Conservation (phyloP, 53 echinoderm and acorn worm genomes). For the Mesocentrotus franciscanus region DNA sequence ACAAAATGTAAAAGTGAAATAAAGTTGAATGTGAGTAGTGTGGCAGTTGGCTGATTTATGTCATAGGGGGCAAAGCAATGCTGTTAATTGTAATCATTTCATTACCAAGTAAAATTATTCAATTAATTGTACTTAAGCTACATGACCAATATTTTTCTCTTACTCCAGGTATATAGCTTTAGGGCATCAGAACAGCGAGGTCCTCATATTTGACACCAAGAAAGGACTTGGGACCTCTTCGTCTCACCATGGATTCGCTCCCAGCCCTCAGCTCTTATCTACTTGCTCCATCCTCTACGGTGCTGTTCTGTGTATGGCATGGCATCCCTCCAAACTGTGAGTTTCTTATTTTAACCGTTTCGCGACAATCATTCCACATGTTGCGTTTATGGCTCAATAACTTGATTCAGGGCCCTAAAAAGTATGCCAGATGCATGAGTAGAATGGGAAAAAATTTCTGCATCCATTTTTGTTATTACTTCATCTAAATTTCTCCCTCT, state of each 20-base stretch:
- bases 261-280: slow-evolving; percentile 61
- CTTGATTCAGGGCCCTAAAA: no score
- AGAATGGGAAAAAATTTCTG: no score
- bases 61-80: neutral
- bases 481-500: no score
- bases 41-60: neutral
- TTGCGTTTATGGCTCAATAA: no score
- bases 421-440: no score
- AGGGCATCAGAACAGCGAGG: slow-evolving; percentile 79
- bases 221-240: neutral
- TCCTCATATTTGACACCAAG: slow-evolving; percentile 73
- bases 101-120: neutral
- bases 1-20: neutral
- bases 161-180: slow-evolving; percentile 76
- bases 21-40: neutral
- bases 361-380: no score
- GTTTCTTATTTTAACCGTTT: neutral
- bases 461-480: no score
- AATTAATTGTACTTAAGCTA: neutral
- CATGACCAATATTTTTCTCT: neutral
- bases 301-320: slow-evolving; percentile 79
- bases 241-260: neutral
- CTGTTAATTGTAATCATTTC: neutral
- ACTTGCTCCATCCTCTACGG: slow-evolving; percentile 76
- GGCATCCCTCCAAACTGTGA: slow-evolving; percentile 88